Percentiles rank a stretch among this genome's conserved stretches.
Conservation (phyloP, 2,888 invertebrate species). For the Rambutsinella grinnellia region DNA sequence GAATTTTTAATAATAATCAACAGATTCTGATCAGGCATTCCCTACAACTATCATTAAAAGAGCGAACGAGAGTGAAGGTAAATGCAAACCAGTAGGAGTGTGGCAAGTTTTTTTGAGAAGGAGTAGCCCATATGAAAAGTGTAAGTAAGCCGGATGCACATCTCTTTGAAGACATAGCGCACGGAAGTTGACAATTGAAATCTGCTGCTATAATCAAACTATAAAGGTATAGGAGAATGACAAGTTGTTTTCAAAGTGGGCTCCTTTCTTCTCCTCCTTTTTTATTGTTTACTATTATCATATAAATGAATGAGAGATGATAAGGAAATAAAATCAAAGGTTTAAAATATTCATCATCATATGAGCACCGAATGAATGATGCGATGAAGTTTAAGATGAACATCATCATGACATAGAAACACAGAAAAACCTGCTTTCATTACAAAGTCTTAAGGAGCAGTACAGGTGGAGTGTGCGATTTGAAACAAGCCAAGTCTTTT, state of each 20-base stretch:
- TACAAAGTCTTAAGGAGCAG: background rate
- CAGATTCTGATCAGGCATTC: too few relatives aligned
- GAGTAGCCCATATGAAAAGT: constrained; percentile 17
- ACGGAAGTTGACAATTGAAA: constrained; percentile 47
- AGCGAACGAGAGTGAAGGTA: constrained; percentile 7
- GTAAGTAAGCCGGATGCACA: constrained; percentile 41
- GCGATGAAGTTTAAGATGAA: constrained; percentile 1
- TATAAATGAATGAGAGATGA: constrained; percentile 18
- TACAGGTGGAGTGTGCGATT: background rate
- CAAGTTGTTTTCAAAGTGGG: background rate
- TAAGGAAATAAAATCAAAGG: constrained; percentile 23
- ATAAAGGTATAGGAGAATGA: background rate
- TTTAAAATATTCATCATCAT: constrained; percentile 12
- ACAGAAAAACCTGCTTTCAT: constrained; percentile 56
- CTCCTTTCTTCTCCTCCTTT: background rate
- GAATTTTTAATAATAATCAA: background rate
- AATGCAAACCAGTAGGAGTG: background rate
- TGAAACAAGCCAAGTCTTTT: background rate
- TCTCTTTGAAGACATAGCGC: too few relatives aligned
- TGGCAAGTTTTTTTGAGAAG: background rate
- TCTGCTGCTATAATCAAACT: background rate
- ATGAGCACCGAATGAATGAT: background rate
- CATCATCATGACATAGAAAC: constrained; percentile 53
- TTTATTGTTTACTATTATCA: background rate
- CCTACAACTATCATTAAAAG: background rate